Percentiles rank a stretch among this genome's conserved stretches.
Conservation (phyloP, 2,113 vertebrate species). For the Oophaga pumilio region DNA sequence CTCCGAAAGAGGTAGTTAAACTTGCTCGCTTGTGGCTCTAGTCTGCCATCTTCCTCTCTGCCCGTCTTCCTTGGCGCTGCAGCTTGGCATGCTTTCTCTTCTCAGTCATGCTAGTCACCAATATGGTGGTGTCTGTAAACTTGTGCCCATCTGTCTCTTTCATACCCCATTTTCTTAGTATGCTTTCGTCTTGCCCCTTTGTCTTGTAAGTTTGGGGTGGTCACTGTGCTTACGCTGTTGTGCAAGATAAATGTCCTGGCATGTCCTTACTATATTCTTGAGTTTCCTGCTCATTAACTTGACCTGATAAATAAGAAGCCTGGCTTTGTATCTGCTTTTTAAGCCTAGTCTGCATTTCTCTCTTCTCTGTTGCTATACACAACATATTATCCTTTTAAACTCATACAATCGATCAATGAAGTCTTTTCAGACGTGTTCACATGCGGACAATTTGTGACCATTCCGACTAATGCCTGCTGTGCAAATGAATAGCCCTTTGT, state of each 20-base stretch:
- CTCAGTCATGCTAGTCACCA: slow-evolving; percentile 20
- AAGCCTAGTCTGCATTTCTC: not conserved
- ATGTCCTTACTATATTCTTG: not conserved
- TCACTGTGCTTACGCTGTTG: not conserved
- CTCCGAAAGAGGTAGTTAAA: slow-evolving; percentile 92
- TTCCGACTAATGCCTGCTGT: not conserved
- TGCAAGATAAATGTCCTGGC: not conserved
- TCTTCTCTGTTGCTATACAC: not conserved
- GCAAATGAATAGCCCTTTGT: slow-evolving; percentile 2
- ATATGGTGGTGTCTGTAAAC: slow-evolving; percentile 21
- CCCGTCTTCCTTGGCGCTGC: slow-evolving; percentile 60
- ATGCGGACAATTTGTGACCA: not conserved
- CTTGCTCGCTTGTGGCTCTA: slow-evolving; percentile 72
- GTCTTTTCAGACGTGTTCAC: not conserved
- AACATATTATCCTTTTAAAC: not conserved
- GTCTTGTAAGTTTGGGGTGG: not conserved
- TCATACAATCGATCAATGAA: not conserved
- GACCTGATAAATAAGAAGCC: not conserved
- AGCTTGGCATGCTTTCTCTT: slow-evolving; percentile 50
- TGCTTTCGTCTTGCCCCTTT: slow-evolving; percentile 34
- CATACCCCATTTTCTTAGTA: slow-evolving; percentile 34
- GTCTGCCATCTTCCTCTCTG: slow-evolving; percentile 62
- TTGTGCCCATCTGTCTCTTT: slow-evolving; percentile 24
- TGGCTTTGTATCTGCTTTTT: not conserved
- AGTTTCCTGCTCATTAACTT: not conserved